phyloP scores from a whole-genome alignment of 2,888 invertebrate genomes.

The Elysia crispata region DNA sequence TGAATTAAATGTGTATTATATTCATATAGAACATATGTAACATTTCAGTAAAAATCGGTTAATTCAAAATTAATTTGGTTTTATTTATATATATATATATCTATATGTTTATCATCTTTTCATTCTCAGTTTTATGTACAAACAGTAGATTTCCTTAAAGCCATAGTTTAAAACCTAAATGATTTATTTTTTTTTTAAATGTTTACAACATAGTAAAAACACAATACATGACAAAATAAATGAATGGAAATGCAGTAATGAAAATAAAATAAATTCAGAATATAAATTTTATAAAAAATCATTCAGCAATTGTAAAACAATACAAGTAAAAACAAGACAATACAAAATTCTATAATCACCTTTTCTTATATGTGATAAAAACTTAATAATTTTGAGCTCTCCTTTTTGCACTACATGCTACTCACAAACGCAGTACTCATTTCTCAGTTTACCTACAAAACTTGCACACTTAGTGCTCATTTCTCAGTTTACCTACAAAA shows the following conservation, averaged over 20 bases:
- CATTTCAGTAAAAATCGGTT: too few species aligned
- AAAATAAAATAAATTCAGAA: not conserved
- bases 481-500: too few species aligned
- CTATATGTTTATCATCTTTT: not conserved
- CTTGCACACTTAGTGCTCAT: too few species aligned
- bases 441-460: too few species aligned
- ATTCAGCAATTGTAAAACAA: not conserved
- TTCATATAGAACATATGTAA: too few species aligned
- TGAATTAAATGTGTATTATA: too few species aligned
- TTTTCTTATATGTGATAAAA: too few species aligned
- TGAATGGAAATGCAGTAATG: not conserved
- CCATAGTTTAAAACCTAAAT: not conserved
- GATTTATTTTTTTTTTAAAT: not conserved
- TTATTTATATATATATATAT: not conserved
- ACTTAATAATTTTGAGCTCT: too few species aligned
- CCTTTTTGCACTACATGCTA: not conserved
- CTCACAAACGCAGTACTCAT: too few species aligned
- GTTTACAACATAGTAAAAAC: not conserved
- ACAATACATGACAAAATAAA: not conserved
- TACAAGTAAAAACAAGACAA: not conserved
- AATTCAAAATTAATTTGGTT: not conserved
- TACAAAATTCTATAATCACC: too few species aligned
- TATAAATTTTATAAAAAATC: not conserved
- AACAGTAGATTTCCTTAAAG: not conserved
- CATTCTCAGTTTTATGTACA: not conserved